Conservation (phyloP, 2,797 vertebrate species). For the Leuciscus waleckii region DNA sequence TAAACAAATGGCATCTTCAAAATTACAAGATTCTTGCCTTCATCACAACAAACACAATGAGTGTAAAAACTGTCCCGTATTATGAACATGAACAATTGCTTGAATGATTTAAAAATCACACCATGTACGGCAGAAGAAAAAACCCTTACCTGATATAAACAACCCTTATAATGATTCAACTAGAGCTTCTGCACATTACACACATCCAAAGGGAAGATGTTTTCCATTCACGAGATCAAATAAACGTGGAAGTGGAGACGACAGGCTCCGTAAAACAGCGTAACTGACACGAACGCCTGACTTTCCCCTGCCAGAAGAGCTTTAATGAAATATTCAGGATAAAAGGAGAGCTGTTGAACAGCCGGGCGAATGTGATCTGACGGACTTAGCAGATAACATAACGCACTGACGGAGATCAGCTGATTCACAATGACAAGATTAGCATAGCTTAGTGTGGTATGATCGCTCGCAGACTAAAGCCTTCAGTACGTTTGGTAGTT, state of each 20-base stretch:
- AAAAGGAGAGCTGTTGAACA: conserved; percentile 62
- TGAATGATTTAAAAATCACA: neutral
- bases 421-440: conserved; percentile 52
- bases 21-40: neutral
- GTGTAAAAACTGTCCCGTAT: neutral
- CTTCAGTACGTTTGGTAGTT: neutral
- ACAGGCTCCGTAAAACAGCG: neutral
- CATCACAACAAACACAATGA: neutral
- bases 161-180: neutral
- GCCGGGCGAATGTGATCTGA: conserved; percentile 61
- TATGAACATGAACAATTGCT: neutral
- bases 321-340: conserved; percentile 67
- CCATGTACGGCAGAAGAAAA: neutral
- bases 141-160: neutral
- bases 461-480: neutral
- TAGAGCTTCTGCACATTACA: neutral
- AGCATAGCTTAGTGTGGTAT: conserved; percentile 24
- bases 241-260: neutral
- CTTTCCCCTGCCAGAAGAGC: conserved; percentile 38
- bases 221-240: conserved; percentile 27
- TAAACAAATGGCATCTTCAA: neutral
- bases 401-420: conserved; percentile 22
- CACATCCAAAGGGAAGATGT: neutral
- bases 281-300: conserved; percentile 18
- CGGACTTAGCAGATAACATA: conserved; percentile 57